Base-by-base conservation (phyloP, 2,888 invertebrate species). In the Clusia tigrina region DNA sequence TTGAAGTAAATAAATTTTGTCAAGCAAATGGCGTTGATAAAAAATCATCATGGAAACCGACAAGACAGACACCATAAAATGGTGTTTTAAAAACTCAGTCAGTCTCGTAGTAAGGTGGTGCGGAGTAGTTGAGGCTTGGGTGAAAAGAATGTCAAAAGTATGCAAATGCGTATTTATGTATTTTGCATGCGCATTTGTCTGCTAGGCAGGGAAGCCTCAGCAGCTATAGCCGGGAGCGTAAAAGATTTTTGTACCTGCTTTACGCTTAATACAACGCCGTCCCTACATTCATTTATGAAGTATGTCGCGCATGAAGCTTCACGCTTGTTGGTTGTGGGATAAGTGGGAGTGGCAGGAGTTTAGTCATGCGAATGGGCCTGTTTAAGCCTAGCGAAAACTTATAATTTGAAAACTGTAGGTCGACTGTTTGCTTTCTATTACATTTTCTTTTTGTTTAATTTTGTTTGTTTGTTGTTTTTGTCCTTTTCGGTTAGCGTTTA, bases 1-100 rank as follows among this genome's bases (percentile, higher is more conserved):
- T 42, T 42, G n/a, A 42, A 42, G 42, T 42, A 42, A 42, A 42
- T 42, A 42, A 42, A 42, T 42, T 42, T 42, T 3, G 42, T 42
- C 42, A 42, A 12, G 32, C 32, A 32, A 9, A 32, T 32, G 32
- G 32, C 32, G 32, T 9, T 32, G 32, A 12, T 32, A 42, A 42
- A 42, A 42, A n/a, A 15, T 6, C n/a, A 42, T 6, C 32, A 6
- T 9, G 32, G 6, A 32, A 9, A 32, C 6, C 42, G n/a, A 17
- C n/a, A 42, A 12, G 3, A 42, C 42, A n/a, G 3, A 42, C n/a
- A 17, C 12, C 42, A 42, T 15, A 42, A 42, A n/a, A n/a, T n/a
- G n/a, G n/a, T n/a, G n/a, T n/a, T n/a, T n/a, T n/a, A n/a, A n/a
- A n/a, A n/a, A n/a, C n/a, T n/a, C n/a, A n/a, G n/a, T n/a, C n/a